Evolutionary conservation across 1,140 invertebrate genomes (phyloP).

Genomic region (Drosophila tristis): DNA sequence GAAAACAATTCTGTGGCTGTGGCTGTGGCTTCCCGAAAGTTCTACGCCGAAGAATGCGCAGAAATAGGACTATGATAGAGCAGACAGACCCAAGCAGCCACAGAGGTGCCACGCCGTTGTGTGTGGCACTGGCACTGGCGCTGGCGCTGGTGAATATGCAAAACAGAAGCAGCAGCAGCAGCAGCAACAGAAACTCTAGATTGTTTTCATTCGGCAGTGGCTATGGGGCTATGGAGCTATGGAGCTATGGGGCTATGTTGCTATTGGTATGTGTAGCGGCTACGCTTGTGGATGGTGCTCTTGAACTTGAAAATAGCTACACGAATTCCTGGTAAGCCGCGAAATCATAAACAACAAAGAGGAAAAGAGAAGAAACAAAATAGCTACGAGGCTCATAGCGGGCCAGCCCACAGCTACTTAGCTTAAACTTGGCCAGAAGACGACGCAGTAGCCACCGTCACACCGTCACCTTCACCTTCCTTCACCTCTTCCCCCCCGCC

Average conservation of each 20-base stretch:
- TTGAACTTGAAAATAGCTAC: conserved; percentile 71
- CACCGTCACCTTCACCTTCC: too few species aligned
- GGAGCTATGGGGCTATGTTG: not conserved
- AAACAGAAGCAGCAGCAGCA: conserved; percentile 12
- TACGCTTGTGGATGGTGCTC: conserved; percentile 40
- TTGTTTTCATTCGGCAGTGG: conserved; percentile 1
- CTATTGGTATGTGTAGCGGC: not conserved
- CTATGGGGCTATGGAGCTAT: not conserved
- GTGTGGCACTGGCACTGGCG: too few species aligned
- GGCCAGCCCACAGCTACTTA: not conserved
- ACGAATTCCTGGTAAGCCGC: conserved; percentile 60
- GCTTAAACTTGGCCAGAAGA: not conserved
- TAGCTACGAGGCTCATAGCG: conserved; percentile 42
- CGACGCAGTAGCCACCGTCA: not conserved
- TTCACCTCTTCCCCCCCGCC: not conserved
- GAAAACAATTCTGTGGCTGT: conserved; percentile 45
- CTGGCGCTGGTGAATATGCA: conserved; percentile 27
- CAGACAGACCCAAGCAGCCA: not conserved
- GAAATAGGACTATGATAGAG: conserved; percentile 27
- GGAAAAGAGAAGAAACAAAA: conserved; percentile 17
- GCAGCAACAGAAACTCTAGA: not conserved
- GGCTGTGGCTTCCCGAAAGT: conserved; percentile 44
- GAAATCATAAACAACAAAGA: conserved; percentile 56
- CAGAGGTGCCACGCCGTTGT: not conserved
- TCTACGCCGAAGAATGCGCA: conserved; percentile 51